phyloP scores from a whole-genome alignment of 2,888 invertebrate species.

The Periphyllus acericola region DNA sequence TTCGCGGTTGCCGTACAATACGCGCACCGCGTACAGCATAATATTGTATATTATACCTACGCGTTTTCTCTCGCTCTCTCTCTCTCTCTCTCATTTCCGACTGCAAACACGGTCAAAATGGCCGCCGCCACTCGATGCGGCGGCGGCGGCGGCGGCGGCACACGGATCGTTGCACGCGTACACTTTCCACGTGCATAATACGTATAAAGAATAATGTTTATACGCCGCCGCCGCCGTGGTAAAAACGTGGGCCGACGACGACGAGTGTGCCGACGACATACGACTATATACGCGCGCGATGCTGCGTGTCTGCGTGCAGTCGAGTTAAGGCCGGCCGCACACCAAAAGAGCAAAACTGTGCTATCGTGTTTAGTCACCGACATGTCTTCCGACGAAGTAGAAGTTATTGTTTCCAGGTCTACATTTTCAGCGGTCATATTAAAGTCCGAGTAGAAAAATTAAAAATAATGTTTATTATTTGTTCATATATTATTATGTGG shows the following conservation, averaged over 20 bases:
- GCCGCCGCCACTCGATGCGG: background rate
- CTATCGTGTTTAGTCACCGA: too few relatives aligned
- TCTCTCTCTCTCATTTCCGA: background rate
- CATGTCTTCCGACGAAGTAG: too few relatives aligned
- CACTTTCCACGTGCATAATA: background rate
- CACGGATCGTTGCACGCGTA: conserved; percentile 32
- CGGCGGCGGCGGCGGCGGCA: conserved; percentile 16
- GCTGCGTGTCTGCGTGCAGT: too few relatives aligned
- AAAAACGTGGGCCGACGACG: conserved; percentile 56
- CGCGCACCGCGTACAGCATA: background rate
- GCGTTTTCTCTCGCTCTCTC: background rate
- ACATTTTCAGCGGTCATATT: too few relatives aligned
- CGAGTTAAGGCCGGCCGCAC: too few relatives aligned
- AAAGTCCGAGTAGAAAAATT: too few relatives aligned
- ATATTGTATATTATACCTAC: background rate
- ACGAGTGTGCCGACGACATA: conserved; percentile 47
- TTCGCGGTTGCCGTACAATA: background rate
- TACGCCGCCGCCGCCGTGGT: background rate
- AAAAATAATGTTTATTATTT: too few relatives aligned
- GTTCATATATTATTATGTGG: too few relatives aligned
- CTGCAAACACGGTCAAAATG: conserved; percentile 37
- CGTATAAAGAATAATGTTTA: background rate
- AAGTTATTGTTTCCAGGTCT: too few relatives aligned
- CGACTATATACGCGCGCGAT: conserved; percentile 6
- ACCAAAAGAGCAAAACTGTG: too few relatives aligned